Evolutionary conservation across 2,113 vertebrate genomes (phyloP).

Genomic region (Mirza zaza): DNA sequence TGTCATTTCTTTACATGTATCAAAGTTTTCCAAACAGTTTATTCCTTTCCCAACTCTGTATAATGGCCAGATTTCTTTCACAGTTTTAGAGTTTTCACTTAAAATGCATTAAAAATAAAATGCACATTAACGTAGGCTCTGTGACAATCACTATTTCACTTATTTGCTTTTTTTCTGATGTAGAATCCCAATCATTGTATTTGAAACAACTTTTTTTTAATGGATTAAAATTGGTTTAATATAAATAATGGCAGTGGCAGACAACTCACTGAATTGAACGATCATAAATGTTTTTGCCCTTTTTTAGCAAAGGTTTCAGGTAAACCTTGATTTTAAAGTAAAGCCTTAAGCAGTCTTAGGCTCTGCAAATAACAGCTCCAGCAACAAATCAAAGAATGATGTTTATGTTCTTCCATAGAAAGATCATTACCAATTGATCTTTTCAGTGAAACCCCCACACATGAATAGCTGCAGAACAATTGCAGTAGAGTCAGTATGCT

Average conservation of each 20-base stretch:
- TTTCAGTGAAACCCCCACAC: constrained; percentile 16
- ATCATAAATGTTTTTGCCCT: background rate
- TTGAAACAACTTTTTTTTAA: constrained; percentile 21
- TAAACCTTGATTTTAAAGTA: constrained; percentile 21
- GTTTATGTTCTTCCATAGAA: constrained; percentile 33
- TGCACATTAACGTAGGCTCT: background rate
- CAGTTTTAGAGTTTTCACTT: background rate
- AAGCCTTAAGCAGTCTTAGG: constrained; percentile 30
- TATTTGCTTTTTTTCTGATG: background rate
- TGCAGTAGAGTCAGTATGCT: background rate
- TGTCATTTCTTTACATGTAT: background rate
- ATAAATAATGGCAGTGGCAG: background rate
- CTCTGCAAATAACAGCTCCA: constrained; percentile 34
- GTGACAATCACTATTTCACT: background rate
- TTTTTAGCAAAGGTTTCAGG: background rate
- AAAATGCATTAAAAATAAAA: constrained; percentile 3
- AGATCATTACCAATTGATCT: constrained; percentile 47
- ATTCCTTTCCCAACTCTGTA: background rate
- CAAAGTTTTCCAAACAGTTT: background rate
- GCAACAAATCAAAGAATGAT: constrained; percentile 30
- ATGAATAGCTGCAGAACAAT: background rate
- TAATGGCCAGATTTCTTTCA: background rate
- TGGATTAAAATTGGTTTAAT: constrained; percentile 23
- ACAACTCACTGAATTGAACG: background rate
- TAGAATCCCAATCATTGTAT: background rate